Percentiles rank a stretch among this genome's conserved stretches.
phyloP scores from a whole-genome alignment of 1,140 invertebrate genomes.

The Pararge aegeria region DNA sequence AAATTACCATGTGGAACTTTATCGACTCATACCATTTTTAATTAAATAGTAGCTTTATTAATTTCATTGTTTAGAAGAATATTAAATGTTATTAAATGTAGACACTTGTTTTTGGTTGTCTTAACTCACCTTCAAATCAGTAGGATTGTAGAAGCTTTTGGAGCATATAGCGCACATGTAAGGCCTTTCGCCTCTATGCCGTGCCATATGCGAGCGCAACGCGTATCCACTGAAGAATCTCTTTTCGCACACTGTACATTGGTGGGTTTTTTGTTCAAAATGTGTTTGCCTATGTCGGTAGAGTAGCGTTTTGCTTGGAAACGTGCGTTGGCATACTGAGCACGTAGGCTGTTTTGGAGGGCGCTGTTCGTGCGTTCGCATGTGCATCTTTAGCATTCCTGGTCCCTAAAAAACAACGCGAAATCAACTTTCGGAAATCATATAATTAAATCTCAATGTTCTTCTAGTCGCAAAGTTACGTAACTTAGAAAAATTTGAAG shows the following conservation, averaged over 20 bases:
- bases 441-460: too few relatives aligned
- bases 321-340: slow-evolving; percentile 80
- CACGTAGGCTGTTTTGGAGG: slow-evolving; percentile 80
- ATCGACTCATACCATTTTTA: slow-evolving; percentile 33
- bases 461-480: too few relatives aligned
- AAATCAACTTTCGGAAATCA: too few relatives aligned
- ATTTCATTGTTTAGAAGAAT: background rate
- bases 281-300: slow-evolving; percentile 81
- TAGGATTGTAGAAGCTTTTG: slow-evolving; percentile 77
- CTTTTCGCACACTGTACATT: slow-evolving; percentile 74
- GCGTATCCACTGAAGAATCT: slow-evolving; percentile 76
- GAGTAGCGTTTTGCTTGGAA: slow-evolving; percentile 80
- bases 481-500: too few relatives aligned
- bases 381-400: slow-evolving; percentile 82
- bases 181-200: slow-evolving; percentile 70
- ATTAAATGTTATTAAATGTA: background rate
- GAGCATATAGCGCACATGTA: slow-evolving; percentile 69
- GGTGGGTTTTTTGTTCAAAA: slow-evolving; percentile 77
- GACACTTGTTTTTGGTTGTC: background rate
- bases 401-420: slow-evolving; percentile 81
- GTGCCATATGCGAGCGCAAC: slow-evolving; percentile 70
- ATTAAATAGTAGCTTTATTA: background rate
- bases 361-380: slow-evolving; percentile 81
- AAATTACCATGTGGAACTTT: slow-evolving; percentile 56
- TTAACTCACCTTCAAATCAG: slow-evolving; percentile 69